A percentile compares a stretch with the other conserved stretches of the same genome.
phyloP scores from a whole-genome alignment of 92 coral and sea anemone species.

The Scolanthus callimorphus region DNA sequence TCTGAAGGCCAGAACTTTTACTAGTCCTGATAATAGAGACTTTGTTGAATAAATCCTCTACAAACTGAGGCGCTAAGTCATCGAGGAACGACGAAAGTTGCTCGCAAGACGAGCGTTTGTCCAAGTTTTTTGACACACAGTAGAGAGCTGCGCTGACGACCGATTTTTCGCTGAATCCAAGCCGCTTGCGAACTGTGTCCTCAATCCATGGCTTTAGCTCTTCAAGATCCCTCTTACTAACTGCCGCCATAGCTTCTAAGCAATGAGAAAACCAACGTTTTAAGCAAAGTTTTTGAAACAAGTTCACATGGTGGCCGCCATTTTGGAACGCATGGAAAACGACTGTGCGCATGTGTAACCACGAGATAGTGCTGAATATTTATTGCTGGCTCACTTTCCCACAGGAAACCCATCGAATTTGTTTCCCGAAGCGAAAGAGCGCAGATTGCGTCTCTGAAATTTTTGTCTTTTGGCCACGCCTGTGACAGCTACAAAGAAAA shows the following conservation, averaged over 20 bases:
- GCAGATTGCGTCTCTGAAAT: no score
- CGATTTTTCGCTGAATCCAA: conserved; percentile 88
- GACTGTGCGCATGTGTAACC: conserved; percentile 16
- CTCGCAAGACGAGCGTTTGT: conserved; percentile 75
- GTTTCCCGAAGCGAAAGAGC: no score
- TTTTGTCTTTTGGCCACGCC: no score
- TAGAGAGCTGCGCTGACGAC: conserved; percentile 91
- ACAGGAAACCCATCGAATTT: no score
- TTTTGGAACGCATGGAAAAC: conserved; percentile 42
- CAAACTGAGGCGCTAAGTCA: conserved; percentile 97
- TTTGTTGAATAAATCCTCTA: conserved; percentile 79
- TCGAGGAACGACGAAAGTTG: conserved; percentile 82
- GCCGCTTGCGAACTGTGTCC: conserved; percentile 83
- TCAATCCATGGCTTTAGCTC: conserved; percentile 94
- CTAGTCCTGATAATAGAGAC: conserved; percentile 61
- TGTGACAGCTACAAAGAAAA: no score
- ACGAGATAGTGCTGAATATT: background rate
- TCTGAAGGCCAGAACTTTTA: conserved; percentile 46
- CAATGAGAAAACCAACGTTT: background rate
- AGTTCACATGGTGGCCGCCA: conserved; percentile 36
- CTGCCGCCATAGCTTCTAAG: conserved; percentile 34
- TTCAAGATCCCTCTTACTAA: conserved; percentile 83
- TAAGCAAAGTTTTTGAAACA: background rate
- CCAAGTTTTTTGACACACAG: conserved; percentile 89
- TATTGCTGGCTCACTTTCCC: conserved; percentile 7